These are phyloP conservation scores for Typhlichthys subterraneus DNA, from an alignment of 2,797 vertebrate genomes.

Conservation along the genomic window DNA sequence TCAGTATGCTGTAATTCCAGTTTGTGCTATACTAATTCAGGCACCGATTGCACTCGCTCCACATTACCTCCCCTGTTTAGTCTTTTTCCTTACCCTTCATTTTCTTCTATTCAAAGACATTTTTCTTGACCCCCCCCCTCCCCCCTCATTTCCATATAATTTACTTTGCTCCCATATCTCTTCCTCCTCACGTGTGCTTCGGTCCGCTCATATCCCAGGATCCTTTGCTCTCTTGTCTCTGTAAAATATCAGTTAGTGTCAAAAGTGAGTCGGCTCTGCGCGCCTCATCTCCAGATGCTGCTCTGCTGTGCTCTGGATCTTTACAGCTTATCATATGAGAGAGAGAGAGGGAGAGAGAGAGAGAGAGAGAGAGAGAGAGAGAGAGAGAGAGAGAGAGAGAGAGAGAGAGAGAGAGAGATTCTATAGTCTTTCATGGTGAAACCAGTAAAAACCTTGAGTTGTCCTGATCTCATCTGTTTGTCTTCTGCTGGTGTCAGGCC, in stretches of 20 bases:
- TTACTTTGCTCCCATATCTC: not conserved
- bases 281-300: slow-evolving; percentile 46
- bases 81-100: not conserved
- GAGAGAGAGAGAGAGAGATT: slow-evolving; percentile 8
- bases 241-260: slow-evolving; percentile 62
- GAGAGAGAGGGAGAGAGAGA: slow-evolving; percentile 1
- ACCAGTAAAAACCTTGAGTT: slow-evolving; percentile 38
- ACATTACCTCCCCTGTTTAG: not conserved
- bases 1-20: slow-evolving; percentile 10
- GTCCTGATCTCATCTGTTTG: slow-evolving; percentile 31
- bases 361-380: slow-evolving; percentile 19
- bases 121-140: not conserved
- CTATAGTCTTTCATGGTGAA: slow-evolving; percentile 32
- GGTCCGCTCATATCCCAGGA: slow-evolving; percentile 55
- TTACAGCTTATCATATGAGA: slow-evolving; percentile 48
- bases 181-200: slow-evolving; percentile 37
- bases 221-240: slow-evolving; percentile 57
- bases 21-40: not conserved
- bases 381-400: slow-evolving; percentile 22
- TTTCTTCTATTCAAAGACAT: not conserved
- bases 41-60: not conserved
- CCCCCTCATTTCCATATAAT: not conserved
- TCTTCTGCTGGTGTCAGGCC: slow-evolving; percentile 24
- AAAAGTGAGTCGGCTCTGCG: slow-evolving; percentile 31
- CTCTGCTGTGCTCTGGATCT: slow-evolving; percentile 37